Evolutionary conservation across 2,113 vertebrate species (phyloP), one percentile per base, ranked within the genome.

Genomic region (Oostethus manadensis): DNA sequence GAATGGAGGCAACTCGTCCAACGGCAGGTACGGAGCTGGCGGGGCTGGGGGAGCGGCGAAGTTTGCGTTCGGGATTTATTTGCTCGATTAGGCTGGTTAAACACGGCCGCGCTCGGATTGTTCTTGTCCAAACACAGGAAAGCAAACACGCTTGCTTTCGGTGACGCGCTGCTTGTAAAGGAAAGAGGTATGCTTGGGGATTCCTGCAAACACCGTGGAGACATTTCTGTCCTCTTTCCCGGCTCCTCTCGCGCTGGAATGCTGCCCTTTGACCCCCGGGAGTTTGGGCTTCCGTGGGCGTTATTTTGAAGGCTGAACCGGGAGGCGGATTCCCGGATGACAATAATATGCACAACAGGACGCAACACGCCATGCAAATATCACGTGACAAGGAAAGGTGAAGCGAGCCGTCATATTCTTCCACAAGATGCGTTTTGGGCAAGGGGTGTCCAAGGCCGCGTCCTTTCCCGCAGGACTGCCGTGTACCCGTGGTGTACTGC

Each of bases 1-100:
- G 49, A 88, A 84, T 78, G 89, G 85, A 53, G 88, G 84, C 48
- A 83, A 84, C 70, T 90, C 90, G 18, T 90, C 89, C n/a, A 89
- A 90, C 77, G 90, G 86, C 76, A 91, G 90, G 90, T 91, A 90
- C 68, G 88, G 67, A 11, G 2, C 2, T 7, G 3, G 33, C 10
- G 38, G 38, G 10, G 38, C 11, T 14, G 38, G 38, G 10, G 38
- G 38, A 11, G 10, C 38, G 10, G 38, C 38, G 10, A 11, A 40
- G 38, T 11, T 11, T 40, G 38, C 38, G 3, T 10, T 11, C 11
- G 2, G 44, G 22, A 66, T 55, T 11, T 55, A 21, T 40, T 55
- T 55, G 35, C 53, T 21, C 56, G 76, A 84, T 85, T 80, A 77
- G 73, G 64, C 18, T 79, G 71, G 70, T 73, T 80, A 86, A 84